Conservation (phyloP, 2,797 vertebrate genomes). For the Pseudochirops cupreus region DNA sequence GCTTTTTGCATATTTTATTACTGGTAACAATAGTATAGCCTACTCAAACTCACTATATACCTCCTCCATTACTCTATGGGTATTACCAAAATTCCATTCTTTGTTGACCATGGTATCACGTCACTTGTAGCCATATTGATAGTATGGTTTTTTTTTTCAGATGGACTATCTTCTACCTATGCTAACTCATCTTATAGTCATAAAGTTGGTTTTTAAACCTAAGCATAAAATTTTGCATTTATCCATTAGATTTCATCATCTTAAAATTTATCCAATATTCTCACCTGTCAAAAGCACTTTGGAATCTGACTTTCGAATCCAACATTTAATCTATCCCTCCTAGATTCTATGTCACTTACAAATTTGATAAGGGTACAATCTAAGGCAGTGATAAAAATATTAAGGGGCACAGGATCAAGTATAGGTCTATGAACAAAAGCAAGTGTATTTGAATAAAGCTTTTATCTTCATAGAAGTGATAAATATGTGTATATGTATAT, state of each 20-base stretch:
- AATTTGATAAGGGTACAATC: not conserved
- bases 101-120: not conserved
- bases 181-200: not conserved
- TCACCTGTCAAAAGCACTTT: not conserved
- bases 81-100: not conserved
- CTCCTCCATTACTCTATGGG: not conserved
- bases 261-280: not conserved
- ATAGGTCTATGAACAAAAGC: not conserved
- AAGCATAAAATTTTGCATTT: not conserved
- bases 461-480: not conserved
- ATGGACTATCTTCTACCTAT: not conserved
- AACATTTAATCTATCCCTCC: not conserved
- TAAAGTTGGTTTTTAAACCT: not conserved
- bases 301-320: not conserved
- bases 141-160: not conserved
- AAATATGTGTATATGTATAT: not conserved
- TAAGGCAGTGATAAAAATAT: not conserved
- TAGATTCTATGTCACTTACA: not conserved
- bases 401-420: not conserved
- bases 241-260: not conserved
- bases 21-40: not conserved
- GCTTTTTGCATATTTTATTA: not conserved
- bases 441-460: not conserved
- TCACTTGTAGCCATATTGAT: not conserved
- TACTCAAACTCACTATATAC: not conserved